Evolutionary conservation across 2,113 vertebrate genomes (phyloP), one percentile per base, ranked within the genome.

Genomic region (Clarias batrachus): DNA sequence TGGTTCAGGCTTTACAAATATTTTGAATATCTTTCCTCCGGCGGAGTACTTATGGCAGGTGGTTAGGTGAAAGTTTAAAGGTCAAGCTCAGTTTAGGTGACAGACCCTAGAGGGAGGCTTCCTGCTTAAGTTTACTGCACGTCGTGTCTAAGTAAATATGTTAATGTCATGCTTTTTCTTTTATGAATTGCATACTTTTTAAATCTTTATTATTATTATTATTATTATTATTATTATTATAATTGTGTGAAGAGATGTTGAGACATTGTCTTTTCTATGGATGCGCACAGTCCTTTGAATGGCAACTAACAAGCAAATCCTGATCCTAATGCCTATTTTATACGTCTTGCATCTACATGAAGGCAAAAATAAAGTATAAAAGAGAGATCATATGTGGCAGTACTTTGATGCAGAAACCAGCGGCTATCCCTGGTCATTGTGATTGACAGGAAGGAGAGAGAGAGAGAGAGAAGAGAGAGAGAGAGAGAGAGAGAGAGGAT

Each of bases 21-120:
- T 81, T 86, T 86, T 81, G 65, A 86, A 81, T 81, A 60, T 86
- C 66, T 81, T 86, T 33, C 68, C 85, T 54, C 41, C 33, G 79
- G 79, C 78, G 71, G 65, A 60, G 83, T 30, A 62, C 23, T 78
- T 66, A 5, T 52, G 79, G 68, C 85, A 81, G 78, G 85, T 82
- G 79, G 37, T 48, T 81, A 82, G 85, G 85, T 74, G 68, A 82
- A 86, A 30, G 85, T 56, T 74, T 21, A 82, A 63, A 82, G 78
- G 65, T 81, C 78, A 86, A 48, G 85, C 65, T 60, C 65, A 60
- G 85, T 73, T 81, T 52, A 73, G 73, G 73, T 85, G 17, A 79
- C 62, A 1, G 48, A 79, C 19, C 73, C 73, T 25, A 65, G n/a
- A 48, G 73, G 78, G 30, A 62, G 57, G 19, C 0, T 62, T 81